Evolutionary conservation across 2,888 invertebrate species (phyloP).

Genomic region (Lamellibrachia satsuma): DNA sequence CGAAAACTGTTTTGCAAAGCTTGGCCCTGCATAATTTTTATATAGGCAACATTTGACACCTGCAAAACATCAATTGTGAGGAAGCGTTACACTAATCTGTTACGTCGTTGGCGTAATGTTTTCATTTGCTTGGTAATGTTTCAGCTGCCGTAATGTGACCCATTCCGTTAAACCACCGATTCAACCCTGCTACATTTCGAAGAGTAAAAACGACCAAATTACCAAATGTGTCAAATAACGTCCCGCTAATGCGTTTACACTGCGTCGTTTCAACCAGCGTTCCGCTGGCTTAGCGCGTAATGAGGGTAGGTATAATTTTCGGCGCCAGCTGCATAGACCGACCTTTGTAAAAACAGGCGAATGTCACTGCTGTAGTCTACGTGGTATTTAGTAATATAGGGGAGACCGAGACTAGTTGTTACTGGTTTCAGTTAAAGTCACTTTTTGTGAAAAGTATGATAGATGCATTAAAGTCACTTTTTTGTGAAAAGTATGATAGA

Average conservation of each 20-base stretch:
- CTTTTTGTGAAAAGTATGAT: too few species aligned
- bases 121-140: background rate
- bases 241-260: constrained; percentile 1
- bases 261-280: background rate
- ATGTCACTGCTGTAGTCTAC: too few species aligned
- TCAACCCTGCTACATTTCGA: background rate
- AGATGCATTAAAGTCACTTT: too few species aligned
- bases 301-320: background rate
- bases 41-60: background rate
- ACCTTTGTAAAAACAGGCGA: background rate
- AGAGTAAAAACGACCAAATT: background rate
- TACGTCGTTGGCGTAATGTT: background rate
- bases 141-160: background rate
- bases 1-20: too few species aligned
- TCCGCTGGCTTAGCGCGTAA: background rate
- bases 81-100: background rate
- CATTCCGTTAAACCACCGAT: background rate
- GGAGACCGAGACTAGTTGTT: too few species aligned
- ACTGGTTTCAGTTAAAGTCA: too few species aligned
- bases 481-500: too few species aligned
- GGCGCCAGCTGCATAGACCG: background rate
- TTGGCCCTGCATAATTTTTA: background rate
- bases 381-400: too few species aligned
- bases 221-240: background rate
- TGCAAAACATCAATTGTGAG: background rate